Evolutionary conservation across 30 jellyfish, hydroid and myxozoan genomes (phyloP).

Genomic region (Haliclystus octoradiatus): DNA sequence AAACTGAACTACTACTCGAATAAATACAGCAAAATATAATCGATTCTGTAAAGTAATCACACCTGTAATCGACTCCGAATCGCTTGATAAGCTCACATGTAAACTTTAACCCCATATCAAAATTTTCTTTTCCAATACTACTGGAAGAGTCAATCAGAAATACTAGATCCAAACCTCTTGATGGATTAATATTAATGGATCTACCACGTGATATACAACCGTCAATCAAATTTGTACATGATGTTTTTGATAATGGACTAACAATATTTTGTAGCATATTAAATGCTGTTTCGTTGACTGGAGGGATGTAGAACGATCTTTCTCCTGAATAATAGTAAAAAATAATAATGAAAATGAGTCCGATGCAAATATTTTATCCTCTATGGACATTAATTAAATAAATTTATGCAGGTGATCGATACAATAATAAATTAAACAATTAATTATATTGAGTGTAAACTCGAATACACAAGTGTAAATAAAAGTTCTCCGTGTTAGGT

Average conservation of each 20-base stretch:
- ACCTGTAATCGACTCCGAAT: conserved; percentile 69
- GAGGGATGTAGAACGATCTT: conserved; percentile 31
- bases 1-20: too few species aligned
- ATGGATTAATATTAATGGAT: conserved; percentile 11
- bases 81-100: conserved; percentile 10
- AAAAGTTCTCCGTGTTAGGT: too few species aligned
- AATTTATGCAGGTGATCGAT: too few species aligned
- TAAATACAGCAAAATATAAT: too few species aligned
- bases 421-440: too few species aligned
- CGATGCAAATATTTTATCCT: too few species aligned
- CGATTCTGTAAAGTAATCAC: conserved; percentile 2
- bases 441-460: too few species aligned
- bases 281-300: conserved; percentile 35
- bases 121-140: conserved; percentile 42
- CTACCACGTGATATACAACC: conserved; percentile 44
- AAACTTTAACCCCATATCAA: conserved; percentile 18
- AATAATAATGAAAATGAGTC: neutral
- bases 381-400: too few species aligned
- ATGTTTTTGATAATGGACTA: conserved; percentile 11
- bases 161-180: conserved; percentile 47
- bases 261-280: conserved; percentile 14
- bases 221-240: conserved; percentile 20
- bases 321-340: conserved; percentile 12
- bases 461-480: too few species aligned
- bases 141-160: conserved; percentile 52